These are phyloP conservation scores for Patagioenas fasciata DNA, from an alignment of 2,113 vertebrate species.

Conservation along the genomic window DNA sequence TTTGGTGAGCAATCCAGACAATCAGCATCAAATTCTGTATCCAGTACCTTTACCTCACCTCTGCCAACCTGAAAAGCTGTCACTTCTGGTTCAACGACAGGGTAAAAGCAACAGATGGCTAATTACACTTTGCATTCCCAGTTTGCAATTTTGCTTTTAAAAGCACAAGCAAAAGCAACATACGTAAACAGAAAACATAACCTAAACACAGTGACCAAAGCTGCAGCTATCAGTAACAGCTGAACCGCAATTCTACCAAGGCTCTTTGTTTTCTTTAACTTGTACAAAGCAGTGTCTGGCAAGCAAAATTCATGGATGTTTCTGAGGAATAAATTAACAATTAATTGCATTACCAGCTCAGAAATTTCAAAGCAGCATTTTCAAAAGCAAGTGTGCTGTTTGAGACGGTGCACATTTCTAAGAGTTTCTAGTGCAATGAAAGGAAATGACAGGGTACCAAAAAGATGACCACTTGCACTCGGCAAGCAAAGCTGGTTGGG, in stretches of 20 bases:
- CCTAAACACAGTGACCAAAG: neutral
- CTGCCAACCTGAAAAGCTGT: neutral
- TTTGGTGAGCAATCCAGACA: neutral
- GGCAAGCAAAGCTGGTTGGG: neutral
- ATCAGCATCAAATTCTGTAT: neutral
- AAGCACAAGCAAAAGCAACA: neutral
- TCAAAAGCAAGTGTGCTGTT: neutral
- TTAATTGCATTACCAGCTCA: neutral
- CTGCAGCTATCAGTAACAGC: neutral
- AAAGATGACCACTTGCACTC: neutral
- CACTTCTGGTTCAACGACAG: neutral
- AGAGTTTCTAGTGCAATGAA: neutral
- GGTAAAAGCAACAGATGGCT: neutral
- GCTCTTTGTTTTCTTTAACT: neutral
- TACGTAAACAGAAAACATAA: neutral
- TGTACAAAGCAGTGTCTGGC: neutral
- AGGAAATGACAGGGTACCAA: neutral
- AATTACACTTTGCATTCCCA: neutral
- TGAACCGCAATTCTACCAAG: neutral
- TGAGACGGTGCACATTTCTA: neutral
- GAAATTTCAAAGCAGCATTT: neutral
- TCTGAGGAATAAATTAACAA: neutral
- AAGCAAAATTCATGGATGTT: neutral
- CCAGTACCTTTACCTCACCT: neutral
- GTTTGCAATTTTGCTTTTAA: neutral